A percentile compares a stretch with the other conserved stretches of the same genome.
These are phyloP conservation scores for Balaeniceps rex DNA, from an alignment of 2,113 vertebrate species.

Conservation along the genomic window DNA sequence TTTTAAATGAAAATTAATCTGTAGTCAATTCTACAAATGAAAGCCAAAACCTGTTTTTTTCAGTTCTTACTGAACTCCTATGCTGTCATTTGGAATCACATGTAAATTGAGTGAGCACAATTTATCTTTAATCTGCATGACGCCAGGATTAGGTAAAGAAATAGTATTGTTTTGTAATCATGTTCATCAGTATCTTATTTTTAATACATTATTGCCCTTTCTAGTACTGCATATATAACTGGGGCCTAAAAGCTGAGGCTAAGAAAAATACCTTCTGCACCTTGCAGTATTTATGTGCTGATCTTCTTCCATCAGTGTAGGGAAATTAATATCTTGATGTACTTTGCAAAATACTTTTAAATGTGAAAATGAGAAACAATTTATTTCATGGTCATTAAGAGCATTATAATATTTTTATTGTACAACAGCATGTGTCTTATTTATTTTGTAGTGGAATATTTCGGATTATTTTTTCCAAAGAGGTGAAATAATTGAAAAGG, in stretches of 20 bases:
- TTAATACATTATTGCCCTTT: not conserved
- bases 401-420: not conserved
- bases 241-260: not conserved
- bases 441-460: conserved; percentile 94
- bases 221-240: not conserved
- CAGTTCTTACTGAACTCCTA: not conserved
- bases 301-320: not conserved
- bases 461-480: conserved; percentile 99
- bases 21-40: not conserved
- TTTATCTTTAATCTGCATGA: not conserved
- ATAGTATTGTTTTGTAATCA: not conserved
- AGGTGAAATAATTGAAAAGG: conserved; percentile 93
- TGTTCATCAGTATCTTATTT: not conserved
- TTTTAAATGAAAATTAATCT: not conserved
- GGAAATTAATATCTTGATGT: not conserved
- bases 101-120: not conserved
- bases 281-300: not conserved
- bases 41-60: not conserved
- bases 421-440: not conserved
- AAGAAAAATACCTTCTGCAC: not conserved
- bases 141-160: not conserved
- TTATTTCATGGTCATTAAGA: not conserved
- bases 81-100: not conserved
- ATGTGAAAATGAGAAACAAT: not conserved
- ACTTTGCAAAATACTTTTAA: not conserved